Evolutionary conservation across 2,113 vertebrate genomes (phyloP).

Genomic region (Calypte anna): DNA sequence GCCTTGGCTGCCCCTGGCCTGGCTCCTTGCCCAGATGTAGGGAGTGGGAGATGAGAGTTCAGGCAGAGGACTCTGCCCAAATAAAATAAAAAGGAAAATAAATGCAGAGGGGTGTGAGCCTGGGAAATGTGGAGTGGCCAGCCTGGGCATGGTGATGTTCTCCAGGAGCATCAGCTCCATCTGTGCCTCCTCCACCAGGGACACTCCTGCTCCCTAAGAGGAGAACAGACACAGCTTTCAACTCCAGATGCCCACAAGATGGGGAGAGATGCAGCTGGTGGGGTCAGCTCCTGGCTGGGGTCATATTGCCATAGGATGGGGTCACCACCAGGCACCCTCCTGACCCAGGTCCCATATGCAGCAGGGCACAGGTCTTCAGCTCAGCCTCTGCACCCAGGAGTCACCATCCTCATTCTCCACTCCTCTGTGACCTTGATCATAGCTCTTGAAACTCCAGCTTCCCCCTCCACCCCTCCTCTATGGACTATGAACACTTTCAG

Average conservation of each 20-base stretch:
- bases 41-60: neutral
- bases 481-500: conserved; percentile 21
- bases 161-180: neutral
- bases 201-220: neutral
- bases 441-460: neutral
- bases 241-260: neutral
- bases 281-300: neutral
- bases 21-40: neutral
- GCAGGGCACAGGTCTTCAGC: neutral
- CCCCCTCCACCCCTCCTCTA: conserved; percentile 42
- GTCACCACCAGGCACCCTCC: neutral
- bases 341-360: neutral
- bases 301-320: fast-evolving
- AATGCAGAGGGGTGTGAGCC: neutral
- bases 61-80: neutral
- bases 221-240: neutral
- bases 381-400: neutral
- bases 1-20: neutral
- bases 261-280: neutral
- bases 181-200: neutral
- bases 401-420: neutral
- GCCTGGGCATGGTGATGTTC: neutral
- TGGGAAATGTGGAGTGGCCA: neutral
- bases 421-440: neutral
- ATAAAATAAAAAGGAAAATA: neutral